phyloP scores from a whole-genome alignment of 2,888 invertebrate species.

The Halocaridina rubra region DNA sequence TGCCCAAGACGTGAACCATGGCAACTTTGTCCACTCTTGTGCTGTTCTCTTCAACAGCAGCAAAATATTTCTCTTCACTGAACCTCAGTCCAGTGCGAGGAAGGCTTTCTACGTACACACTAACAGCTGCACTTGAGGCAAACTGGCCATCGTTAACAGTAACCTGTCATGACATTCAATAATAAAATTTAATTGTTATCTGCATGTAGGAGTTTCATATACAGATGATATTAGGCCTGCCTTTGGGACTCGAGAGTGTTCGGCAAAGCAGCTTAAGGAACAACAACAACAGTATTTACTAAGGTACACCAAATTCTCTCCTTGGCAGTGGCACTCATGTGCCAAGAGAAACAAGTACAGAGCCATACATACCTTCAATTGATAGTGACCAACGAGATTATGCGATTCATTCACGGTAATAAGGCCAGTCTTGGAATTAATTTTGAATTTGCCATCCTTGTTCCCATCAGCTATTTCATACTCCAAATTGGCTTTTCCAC shows the following conservation, averaged over 20 bases:
- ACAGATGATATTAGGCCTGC: too few species aligned
- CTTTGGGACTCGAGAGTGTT: too few species aligned
- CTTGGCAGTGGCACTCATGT: too few species aligned
- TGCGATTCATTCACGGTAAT: constrained; percentile 52
- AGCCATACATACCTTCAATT: constrained; percentile 48
- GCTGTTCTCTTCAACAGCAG: constrained; percentile 85
- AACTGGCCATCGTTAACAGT: constrained; percentile 89
- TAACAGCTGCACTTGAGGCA: constrained; percentile 79
- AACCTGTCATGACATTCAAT: too few species aligned
- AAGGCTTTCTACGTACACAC: constrained; percentile 75
- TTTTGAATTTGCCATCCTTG: constrained; percentile 86
- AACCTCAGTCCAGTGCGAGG: constrained; percentile 84
- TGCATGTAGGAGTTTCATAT: too few species aligned
- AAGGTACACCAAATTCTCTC: too few species aligned
- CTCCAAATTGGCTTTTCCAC: constrained; percentile 84
- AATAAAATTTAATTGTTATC: too few species aligned
- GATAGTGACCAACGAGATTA: constrained; percentile 35
- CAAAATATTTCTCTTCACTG: constrained; percentile 82
- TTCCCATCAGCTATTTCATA: constrained; percentile 93
- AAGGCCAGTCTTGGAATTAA: constrained; percentile 89
- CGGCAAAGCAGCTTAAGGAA: too few species aligned
- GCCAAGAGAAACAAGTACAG: too few species aligned
- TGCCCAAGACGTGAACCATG: constrained; percentile 88
- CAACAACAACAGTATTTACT: too few species aligned
- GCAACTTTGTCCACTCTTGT: constrained; percentile 82